Evolutionary conservation across 2,888 invertebrate genomes (phyloP), one percentile per base, ranked within the genome.

Genomic region (Rhyacophila evoluta): DNA sequence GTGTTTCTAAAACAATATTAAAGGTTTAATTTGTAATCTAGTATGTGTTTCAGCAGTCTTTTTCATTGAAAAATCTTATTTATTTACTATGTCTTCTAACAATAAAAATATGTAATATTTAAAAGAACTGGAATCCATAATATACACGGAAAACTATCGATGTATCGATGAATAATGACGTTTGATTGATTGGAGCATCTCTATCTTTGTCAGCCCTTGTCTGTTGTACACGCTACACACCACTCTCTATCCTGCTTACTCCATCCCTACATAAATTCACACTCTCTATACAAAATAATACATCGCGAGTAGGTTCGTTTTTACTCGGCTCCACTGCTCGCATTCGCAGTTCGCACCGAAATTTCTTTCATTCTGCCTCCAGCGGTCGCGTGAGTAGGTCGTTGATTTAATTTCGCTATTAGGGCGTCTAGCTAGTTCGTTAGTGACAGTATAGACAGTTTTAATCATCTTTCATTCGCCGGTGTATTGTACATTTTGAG

Each of bases 401-500:
- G 79, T 28, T 19, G 19, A 74, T 73, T 67, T 39, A n/a, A 28
- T 36, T 68, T 36, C 73, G 77, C 77, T 77, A 3, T 33, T 77
- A 73, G 77, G 73, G 77, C 77, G 77, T 67, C 29, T 77, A 77
- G 77, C 77, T 77, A 77, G 73, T 73, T 77, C 71, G 29, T 33
- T 73, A 73, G 39, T 73, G 73, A 73, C 73, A 39, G 25, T 12
- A 70, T 70, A 70, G 36, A 27, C 29, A 37, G 37, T 72, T 33
- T 37, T 72, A 4, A 33, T 72, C 37, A 4, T n/a, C 25, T 37
- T 39, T 39, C 72, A 72, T 37, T 19, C 33, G 38, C 36, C 73
- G 73, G 37, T 39, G 11, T 73, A 11, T 70, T 29, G 10, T 27
- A 4, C 12, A 11, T 11, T 19, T 27, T 10, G 1, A 68, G 3